Base-by-base conservation (phyloP, 1,140 invertebrate genomes). In the Patella vulgata region DNA sequence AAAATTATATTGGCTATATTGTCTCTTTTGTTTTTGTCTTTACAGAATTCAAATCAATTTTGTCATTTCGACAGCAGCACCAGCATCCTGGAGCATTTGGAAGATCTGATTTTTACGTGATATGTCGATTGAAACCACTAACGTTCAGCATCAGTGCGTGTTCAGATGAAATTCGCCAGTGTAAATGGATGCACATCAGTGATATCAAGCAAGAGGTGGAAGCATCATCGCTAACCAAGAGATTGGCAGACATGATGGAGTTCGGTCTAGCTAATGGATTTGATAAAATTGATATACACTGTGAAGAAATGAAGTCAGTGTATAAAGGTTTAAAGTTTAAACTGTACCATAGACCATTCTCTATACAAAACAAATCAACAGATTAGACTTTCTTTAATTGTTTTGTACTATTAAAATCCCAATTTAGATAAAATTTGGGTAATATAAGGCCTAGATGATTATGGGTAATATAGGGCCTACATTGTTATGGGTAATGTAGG, bases 91-190 rank as follows among this genome's bases (percentile, higher is more conserved):
- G 87, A 59, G 89, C 88, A 70, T 96, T 92, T 81, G 89, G 87
- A 4, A 94, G 94, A 75, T 94, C 92, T 1, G 94, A 95, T 79
- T 88, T 96, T 53, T 96, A 94, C 76, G 86, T 93, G 40, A 86
- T 96, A 0, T 87, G 92, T 12, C 88, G 88, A 64, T 83, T 96
- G 55, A 89, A 85, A 63, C 92, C 94, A 1, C 21, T 75, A 33
- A 88, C 88, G 31, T 82, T 86, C 31, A 85, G 89, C 17, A 90
- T 95, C 33, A 78, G 79, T 42, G 88, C 89, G 68, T 92, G 92
- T 72, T 82, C 88, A 27, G 85, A 87, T 62, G 94, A 97, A 86
- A 90, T 96, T n/a, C 85, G 84, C 0, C 88, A 88, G 30, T 91
- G 91, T 68, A 77, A 87, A 70, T 97, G 94, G 94, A 95, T 96